Conservation (phyloP, 2,888 invertebrate species). For the Eristalis arbustorum region DNA sequence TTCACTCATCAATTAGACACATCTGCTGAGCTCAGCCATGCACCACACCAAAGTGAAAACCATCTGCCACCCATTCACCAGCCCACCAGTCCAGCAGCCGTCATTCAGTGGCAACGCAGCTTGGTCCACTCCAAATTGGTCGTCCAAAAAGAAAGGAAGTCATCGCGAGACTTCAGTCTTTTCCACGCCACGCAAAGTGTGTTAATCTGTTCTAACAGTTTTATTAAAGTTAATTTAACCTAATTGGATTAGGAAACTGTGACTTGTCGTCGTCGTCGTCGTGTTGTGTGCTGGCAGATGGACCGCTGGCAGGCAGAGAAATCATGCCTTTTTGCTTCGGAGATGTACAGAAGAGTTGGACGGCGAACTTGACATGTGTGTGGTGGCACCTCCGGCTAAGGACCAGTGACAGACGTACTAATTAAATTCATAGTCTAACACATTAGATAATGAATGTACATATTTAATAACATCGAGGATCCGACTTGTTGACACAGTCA, state of each 20-base stretch:
- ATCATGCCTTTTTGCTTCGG: background rate
- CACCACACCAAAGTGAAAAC: background rate
- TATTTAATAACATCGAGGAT: conserved; percentile 1
- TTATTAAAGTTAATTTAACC: conserved; percentile 23
- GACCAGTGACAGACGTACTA: background rate
- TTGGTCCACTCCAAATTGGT: background rate
- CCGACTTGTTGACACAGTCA: background rate
- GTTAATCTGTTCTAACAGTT: conserved; percentile 32
- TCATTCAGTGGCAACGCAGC: background rate
- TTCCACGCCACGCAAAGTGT: conserved; percentile 1
- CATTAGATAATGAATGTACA: conserved; percentile 18
- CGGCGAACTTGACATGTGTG: background rate
- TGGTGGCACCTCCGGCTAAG: background rate
- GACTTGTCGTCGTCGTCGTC: background rate
- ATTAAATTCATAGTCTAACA: conserved; percentile 38
- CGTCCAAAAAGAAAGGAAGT: background rate
- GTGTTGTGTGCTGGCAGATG: background rate
- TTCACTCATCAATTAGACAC: background rate
- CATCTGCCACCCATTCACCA: background rate
- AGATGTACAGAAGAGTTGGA: conserved; percentile 11
- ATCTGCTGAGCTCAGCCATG: background rate
- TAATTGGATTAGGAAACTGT: conserved; percentile 30
- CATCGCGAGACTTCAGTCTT: background rate
- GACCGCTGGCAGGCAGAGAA: background rate
- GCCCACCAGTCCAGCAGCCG: background rate